Evolutionary conservation across 2,888 invertebrate species (phyloP), one percentile per base, ranked within the genome.

Genomic region (Mallateleia sp.): DNA sequence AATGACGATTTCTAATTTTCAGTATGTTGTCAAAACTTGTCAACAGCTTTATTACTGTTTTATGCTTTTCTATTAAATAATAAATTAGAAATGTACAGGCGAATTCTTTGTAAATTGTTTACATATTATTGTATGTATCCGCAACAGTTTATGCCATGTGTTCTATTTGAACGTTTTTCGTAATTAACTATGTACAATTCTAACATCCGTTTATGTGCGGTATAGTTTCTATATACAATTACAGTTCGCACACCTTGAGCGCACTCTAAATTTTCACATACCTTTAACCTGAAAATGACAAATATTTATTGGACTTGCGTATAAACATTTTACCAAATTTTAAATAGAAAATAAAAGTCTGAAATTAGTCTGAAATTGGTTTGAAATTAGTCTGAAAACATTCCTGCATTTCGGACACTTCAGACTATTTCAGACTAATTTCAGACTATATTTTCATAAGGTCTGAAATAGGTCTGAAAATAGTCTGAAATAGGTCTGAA

Each of bases 111-210:
- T 58, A 42, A 71, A 52, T 0, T 50, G 52, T 79, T 69, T 32
- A 71, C 62, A 71, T 64, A 62, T 67, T 81, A 74, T 74, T 20
- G 42, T 47, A 56, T 45, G 60, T 47, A 82, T 74, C 58, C 58
- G 47, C 42, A 72, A 82, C 71, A 62, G 42, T 80, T 71, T 71
- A 58, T 60, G 71, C 71, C 71, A 71, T 32, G 34, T 62, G 64
- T 54, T 24, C 71, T 64, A 54, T 71, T 60, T 80, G 79, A 71
- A 80, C 56, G 34, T 52, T 24, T 45, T 42, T 47, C 52, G 67
- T 81, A 81, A 81, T 81, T 81, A 81, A 81, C 81, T 81, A 56
- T 72, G 81, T 60, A 38, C 50, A 82, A 82, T 75, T 60, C 66
- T 69, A 67, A 82, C 67, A 67, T 82, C 74, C 66, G 75, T 52